phyloP scores from a whole-genome alignment of 2,113 vertebrate genomes.

The Barbus barbus region DNA sequence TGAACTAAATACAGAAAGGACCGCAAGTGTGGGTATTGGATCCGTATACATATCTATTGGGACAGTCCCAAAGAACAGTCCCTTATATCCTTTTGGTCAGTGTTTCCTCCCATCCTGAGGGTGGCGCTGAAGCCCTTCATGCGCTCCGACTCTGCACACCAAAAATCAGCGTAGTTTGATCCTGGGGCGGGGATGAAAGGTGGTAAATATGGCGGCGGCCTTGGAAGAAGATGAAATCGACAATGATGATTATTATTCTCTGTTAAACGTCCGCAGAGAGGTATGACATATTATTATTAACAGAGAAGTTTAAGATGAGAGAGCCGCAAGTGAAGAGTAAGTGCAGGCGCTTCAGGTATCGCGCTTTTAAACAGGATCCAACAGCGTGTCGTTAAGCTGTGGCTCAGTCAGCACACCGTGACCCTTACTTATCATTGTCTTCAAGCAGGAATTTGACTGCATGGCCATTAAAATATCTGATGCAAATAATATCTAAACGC shows the following conservation, averaged over 20 bases:
- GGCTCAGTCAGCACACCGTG: slow-evolving; percentile 33
- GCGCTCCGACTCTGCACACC: not conserved
- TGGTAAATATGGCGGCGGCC: slow-evolving; percentile 94
- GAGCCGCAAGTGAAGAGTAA: not conserved
- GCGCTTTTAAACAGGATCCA: not conserved
- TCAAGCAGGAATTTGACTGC: not conserved
- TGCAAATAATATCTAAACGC: not conserved
- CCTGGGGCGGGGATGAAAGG: slow-evolving; percentile 82
- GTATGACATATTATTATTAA: slow-evolving; percentile 67
- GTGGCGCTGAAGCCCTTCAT: not conserved
- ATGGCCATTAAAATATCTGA: not conserved
- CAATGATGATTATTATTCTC: slow-evolving; percentile 91
- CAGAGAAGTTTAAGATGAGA: not conserved
- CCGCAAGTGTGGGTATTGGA: too few species aligned
- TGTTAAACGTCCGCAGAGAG: slow-evolving; percentile 92
- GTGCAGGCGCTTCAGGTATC: not conserved
- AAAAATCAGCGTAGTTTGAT: slow-evolving; percentile 39
- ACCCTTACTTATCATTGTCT: slow-evolving; percentile 52
- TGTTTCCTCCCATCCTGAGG: slow-evolving; percentile 45
- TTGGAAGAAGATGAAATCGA: slow-evolving; percentile 86
- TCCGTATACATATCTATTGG: not conserved
- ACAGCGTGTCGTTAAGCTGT: slow-evolving; percentile 13
- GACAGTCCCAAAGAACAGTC: not conserved
- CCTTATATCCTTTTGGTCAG: not conserved
- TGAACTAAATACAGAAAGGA: too few species aligned